A percentile compares a stretch with the other conserved stretches of the same genome.
phyloP scores from a whole-genome alignment of 2,888 invertebrate species.

The Oasisia sp. region DNA sequence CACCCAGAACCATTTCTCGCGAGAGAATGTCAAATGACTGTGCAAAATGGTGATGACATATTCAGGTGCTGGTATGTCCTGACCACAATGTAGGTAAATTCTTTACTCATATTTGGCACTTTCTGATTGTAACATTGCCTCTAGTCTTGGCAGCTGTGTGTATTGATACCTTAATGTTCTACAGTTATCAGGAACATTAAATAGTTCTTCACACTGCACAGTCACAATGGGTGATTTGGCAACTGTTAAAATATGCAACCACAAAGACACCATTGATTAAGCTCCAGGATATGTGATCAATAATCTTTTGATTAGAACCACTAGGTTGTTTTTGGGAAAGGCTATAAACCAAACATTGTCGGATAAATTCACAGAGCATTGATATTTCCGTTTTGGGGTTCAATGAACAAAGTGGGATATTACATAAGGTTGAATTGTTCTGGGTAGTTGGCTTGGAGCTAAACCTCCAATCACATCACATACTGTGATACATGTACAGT shows the following conservation, averaged over 20 bases:
- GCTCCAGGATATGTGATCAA: neutral
- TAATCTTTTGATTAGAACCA: neutral
- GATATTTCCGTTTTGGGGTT: too few relatives aligned
- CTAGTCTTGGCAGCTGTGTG: neutral
- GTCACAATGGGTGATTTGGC: neutral
- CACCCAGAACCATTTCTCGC: neutral
- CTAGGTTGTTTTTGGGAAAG: neutral
- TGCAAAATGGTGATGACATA: neutral
- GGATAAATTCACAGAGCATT: neutral
- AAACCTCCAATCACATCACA: neutral
- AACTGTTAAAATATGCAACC: neutral
- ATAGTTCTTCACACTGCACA: neutral
- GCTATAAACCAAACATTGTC: neutral
- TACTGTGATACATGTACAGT: too few relatives aligned
- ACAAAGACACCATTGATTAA: neutral
- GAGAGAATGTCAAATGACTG: neutral
- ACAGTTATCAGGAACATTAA: neutral
- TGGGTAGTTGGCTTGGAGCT: too few relatives aligned
- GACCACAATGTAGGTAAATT: neutral
- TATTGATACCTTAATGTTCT: neutral
- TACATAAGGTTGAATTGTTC: neutral
- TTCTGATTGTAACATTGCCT: neutral
- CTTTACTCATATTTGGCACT: neutral
- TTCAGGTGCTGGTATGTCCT: neutral
- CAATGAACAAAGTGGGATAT: neutral